Base-by-base conservation (phyloP, 1,140 invertebrate species). In the Dufourea novaeangliae region DNA sequence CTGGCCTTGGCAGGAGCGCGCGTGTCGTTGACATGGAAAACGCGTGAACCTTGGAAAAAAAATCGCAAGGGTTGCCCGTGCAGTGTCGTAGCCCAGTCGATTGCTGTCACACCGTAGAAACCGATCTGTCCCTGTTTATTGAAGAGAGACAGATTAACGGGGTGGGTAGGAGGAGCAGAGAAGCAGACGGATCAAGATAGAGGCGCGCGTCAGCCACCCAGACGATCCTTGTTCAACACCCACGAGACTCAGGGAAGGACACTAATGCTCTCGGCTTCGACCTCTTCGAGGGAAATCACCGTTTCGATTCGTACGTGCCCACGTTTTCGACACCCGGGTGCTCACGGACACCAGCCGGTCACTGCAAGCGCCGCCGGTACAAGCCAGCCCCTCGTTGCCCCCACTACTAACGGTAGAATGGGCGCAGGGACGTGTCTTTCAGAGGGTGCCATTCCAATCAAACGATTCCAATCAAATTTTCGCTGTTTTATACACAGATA, bases 1-100 rank as follows among this genome's bases (percentile, higher is more conserved):
- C 83, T 90, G 87, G 87, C 88, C 86, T 90, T 88, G 88, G 76
- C 50, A 88, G 75, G 68, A 88, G 85, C 83, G 81, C 82, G 87
- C 86, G 89, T 90, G 84, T 88, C 87, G 87, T 90, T 90, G 89
- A 90, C 89, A 90, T 90, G 89, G 88, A 90, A 89, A 90, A 88
- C 71, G 86, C 82, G 86, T 89, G 78, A 85, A 67, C 75, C 77
- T 83, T 83, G 69, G 68, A 78, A 75, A 87, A 82, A 78, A 79
- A 74, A 84, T 64, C 82, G 78, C 71, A 74, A 80, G 64, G 70
- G 64, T 74, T 70, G 39, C 25, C 32, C 7, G 54, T 78, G 63
- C 32, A 50, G 66, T 61, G 34, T 76, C 32, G 73, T 66, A 52
- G 69, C 62, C n/a, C 74, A n/a, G 69, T 83, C 79, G 46, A 62